A percentile compares a stretch with the other conserved stretches of the same genome.
phyloP scores from a whole-genome alignment of 2,797 vertebrate genomes.

The Tokudaia muenninki region DNA sequence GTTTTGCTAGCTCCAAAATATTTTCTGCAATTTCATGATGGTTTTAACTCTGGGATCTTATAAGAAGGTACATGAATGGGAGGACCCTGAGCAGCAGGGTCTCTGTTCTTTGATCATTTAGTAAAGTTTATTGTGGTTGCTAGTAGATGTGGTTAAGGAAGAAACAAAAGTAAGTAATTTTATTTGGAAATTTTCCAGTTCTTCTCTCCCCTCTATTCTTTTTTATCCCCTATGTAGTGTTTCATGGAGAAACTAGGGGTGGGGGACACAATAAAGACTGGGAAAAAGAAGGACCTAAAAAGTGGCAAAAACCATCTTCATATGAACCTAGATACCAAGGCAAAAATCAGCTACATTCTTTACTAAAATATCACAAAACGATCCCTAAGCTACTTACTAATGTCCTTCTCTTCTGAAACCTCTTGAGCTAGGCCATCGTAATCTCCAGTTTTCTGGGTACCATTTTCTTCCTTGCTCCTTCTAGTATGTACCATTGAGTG shows the following conservation, averaged over 20 bases:
- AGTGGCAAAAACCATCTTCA: background rate
- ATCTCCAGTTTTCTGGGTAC: background rate
- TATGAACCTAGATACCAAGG: background rate
- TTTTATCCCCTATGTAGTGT: background rate
- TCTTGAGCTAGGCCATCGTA: background rate
- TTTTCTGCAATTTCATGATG: too few relatives aligned
- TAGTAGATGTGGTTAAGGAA: background rate
- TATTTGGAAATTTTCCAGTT: background rate
- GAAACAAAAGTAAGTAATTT: background rate
- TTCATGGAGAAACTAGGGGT: background rate
- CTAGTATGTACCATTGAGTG: background rate
- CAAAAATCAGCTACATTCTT: background rate
- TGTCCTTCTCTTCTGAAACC: background rate
- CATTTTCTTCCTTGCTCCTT: background rate
- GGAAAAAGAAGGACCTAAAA: background rate
- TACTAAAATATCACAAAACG: background rate
- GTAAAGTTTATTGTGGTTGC: background rate
- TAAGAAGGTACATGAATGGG: too few relatives aligned
- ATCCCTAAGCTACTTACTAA: background rate
- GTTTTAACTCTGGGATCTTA: too few relatives aligned
- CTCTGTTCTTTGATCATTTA: background rate
- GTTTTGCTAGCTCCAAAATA: too few relatives aligned
- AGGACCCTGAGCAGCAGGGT: background rate
- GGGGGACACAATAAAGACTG: background rate
- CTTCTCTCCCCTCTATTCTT: background rate